Conservation (phyloP, 2,113 vertebrate genomes). For the Upupa epops region DNA sequence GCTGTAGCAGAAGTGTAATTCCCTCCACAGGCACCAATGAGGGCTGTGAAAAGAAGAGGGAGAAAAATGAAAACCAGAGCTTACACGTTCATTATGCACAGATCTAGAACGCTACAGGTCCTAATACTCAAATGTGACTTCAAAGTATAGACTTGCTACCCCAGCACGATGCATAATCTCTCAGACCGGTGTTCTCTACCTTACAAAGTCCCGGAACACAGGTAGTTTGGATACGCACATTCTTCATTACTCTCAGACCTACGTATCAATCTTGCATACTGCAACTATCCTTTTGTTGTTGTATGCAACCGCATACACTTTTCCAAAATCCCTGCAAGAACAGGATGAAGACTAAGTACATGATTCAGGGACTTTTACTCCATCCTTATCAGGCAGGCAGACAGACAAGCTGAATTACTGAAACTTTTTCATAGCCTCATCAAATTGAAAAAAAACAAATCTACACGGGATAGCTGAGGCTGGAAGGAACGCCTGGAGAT, state of each 20-base stretch:
- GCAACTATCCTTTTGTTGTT: neutral
- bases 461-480: neutral
- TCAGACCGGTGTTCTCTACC: neutral
- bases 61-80: neutral
- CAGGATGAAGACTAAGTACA: neutral
- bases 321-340: neutral
- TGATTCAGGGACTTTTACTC: neutral
- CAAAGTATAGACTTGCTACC: neutral
- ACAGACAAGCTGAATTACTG: neutral
- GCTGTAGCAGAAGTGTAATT: conserved; percentile 87
- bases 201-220: neutral
- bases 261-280: neutral
- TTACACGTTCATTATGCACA: neutral
- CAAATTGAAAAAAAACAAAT: neutral
- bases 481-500: neutral
- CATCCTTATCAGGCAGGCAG: neutral
- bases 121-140: neutral
- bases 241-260: neutral
- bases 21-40: conserved; percentile 91
- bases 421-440: neutral
- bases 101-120: neutral
- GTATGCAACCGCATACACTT: neutral
- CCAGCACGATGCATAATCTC: neutral
- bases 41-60: conserved; percentile 75
- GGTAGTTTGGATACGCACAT: neutral